Evolutionary conservation across 2,113 vertebrate genomes (phyloP), one percentile per base, ranked within the genome.

Genomic region (Corydoras maculifer): DNA sequence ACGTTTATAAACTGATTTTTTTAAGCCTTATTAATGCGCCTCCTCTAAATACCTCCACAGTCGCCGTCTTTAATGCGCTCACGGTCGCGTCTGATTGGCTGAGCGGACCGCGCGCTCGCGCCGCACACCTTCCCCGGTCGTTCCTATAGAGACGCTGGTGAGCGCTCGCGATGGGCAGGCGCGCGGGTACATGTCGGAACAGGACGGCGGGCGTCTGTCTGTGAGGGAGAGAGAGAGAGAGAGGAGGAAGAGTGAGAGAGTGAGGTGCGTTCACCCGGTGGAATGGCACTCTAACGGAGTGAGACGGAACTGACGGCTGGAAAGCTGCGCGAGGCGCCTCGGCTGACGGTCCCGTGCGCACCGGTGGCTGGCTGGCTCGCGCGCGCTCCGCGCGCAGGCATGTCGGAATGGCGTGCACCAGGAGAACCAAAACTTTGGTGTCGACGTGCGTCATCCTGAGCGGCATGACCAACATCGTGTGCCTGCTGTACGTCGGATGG

Each of bases 361-460:
- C 75, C 65, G 81, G 49, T 11, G 7, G 49, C 49, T 8, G 30
- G 83, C 85, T 81, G 86, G 58, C 70, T 74, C 8, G 25, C 29
- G 55, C 51, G 65, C 18, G 85, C 79, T 82, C 84, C 83, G 86
- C 86, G 94, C 94, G 96, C 92, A 97, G 95, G 88, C 88, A 91
- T 89, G 87, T 89, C 88, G 95, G 92, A 77, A 99, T 99, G 96
- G 93, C 93, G 90, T 98, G 94, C 90, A 94, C 93, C 87, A 96
- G 96, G 90, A 97, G 95, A 91, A 95, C 94, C 89, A 98, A 98
- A 96, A 96, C 96, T 93, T 94, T 99, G 87, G 94, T 99, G 89
- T 98, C 95, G 86, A 97, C 95, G 84, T 99, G 96, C 88, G 95
- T 99, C 85, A 98, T 99, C 85, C 86, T 98, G 86, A 98, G 95